Percentiles rank a stretch among this genome's conserved stretches.
phyloP scores from a whole-genome alignment of 2,888 invertebrate species.

The Synergus gifuensis region DNA sequence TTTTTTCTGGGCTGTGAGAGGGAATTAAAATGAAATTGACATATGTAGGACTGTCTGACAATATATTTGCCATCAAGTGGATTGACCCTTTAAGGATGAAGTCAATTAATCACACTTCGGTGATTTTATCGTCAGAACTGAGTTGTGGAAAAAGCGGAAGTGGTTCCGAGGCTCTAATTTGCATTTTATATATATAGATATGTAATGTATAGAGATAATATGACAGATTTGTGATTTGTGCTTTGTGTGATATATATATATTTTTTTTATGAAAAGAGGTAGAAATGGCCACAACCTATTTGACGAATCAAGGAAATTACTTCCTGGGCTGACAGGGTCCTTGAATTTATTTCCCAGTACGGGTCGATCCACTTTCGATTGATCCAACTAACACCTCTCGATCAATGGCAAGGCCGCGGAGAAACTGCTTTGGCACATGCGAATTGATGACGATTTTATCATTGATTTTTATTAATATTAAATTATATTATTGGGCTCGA shows the following conservation, averaged over 20 bases:
- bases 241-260: conserved; percentile 1
- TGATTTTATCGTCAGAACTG: background rate
- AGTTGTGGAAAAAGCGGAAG: conserved; percentile 16
- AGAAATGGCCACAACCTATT: conserved; percentile 42
- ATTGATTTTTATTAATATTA: background rate
- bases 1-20: background rate
- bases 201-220: background rate
- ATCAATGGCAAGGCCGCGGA: conserved; percentile 55
- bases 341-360: conserved; percentile 57
- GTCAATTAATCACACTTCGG: conserved; percentile 16
- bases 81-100: background rate
- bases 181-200: conserved; percentile 1
- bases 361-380: conserved; percentile 43
- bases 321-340: conserved; percentile 52
- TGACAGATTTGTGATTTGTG: conserved; percentile 5
- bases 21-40: background rate
- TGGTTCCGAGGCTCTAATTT: conserved; percentile 8
- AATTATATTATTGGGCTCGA: background rate
- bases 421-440: background rate
- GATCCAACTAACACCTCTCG: conserved; percentile 11
- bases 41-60: background rate
- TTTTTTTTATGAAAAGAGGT: conserved; percentile 5
- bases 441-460: background rate
- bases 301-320: conserved; percentile 46
- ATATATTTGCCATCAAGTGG: background rate